A percentile compares a stretch with the other conserved stretches of the same genome.
Conservation (phyloP, 2,888 invertebrate genomes). For the Crematogaster levior region DNA sequence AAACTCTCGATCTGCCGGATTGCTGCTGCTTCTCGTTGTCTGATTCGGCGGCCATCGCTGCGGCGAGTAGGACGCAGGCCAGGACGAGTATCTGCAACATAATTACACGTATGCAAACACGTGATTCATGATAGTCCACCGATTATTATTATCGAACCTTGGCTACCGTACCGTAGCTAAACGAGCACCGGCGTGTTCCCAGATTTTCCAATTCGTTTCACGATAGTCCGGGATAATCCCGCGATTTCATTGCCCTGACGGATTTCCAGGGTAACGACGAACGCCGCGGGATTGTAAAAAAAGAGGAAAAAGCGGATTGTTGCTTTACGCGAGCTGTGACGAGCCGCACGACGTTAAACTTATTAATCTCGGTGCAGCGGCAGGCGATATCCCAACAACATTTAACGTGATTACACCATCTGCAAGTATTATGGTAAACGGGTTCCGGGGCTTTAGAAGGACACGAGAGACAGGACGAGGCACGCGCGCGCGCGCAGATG, state of each 20-base stretch:
- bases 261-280: background rate
- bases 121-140: background rate
- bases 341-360: slow-evolving; percentile 19
- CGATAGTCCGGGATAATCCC: background rate
- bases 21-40: slow-evolving; percentile 63
- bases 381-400: slow-evolving; percentile 9
- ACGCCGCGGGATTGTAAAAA: background rate
- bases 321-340: slow-evolving; percentile 3
- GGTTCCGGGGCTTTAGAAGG: background rate
- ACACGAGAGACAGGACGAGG: background rate
- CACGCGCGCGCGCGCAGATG: slow-evolving; percentile 6
- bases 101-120: slow-evolving; percentile 20
- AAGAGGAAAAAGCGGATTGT: background rate
- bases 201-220: background rate
- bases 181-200: background rate
- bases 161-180: background rate
- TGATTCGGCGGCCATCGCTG: slow-evolving; percentile 56
- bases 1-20: slow-evolving; percentile 86
- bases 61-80: slow-evolving; percentile 57
- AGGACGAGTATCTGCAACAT: slow-evolving; percentile 77
- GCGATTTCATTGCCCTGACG: background rate
- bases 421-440: slow-evolving; percentile 51
- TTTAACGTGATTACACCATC: slow-evolving; percentile 50
- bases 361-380: slow-evolving; percentile 17
- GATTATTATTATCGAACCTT: slow-evolving; percentile 28